A percentile compares a stretch with the other conserved stretches of the same genome.
These are phyloP conservation scores for Lagocephalus sceleratus DNA, from an alignment of 2,797 vertebrate genomes.

Conservation along the genomic window DNA sequence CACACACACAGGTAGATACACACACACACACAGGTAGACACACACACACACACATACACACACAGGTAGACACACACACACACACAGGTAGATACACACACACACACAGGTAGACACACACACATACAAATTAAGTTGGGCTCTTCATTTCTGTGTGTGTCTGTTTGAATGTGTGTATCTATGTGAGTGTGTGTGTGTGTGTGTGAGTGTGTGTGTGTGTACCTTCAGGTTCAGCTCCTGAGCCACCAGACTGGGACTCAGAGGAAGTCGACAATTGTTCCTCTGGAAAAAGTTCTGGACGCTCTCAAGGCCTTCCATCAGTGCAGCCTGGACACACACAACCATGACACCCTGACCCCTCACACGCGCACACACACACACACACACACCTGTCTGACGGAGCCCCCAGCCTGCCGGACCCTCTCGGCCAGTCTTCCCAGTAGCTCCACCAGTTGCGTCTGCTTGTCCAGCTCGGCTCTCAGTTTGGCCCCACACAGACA, in stretches of 20 bases:
- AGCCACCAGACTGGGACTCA: conserved; percentile 91
- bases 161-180: neutral
- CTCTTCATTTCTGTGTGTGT: neutral
- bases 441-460: conserved; percentile 87
- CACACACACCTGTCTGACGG: conserved; percentile 84
- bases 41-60: conserved; percentile 21
- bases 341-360: neutral
- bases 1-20: conserved; percentile 57
- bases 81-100: conserved; percentile 51
- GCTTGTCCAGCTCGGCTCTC: conserved; percentile 88
- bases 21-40: too few relatives aligned
- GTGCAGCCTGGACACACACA: conserved; percentile 67
- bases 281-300: conserved; percentile 90
- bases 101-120: conserved; percentile 1
- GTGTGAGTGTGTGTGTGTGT: conserved; percentile 7
- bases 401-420: conserved; percentile 88
- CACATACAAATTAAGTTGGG: neutral
- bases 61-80: too few relatives aligned
- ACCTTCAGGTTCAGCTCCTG: conserved; percentile 96
- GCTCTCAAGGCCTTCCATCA: conserved; percentile 91
- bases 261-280: conserved; percentile 88
- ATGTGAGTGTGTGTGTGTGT: conserved; percentile 6
- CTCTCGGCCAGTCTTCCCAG: conserved; percentile 92
- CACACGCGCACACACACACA: neutral
- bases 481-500: conserved; percentile 87